These are phyloP conservation scores for Sebastes iracundus DNA, from an alignment of 2,797 vertebrate species.

Conservation along the genomic window DNA sequence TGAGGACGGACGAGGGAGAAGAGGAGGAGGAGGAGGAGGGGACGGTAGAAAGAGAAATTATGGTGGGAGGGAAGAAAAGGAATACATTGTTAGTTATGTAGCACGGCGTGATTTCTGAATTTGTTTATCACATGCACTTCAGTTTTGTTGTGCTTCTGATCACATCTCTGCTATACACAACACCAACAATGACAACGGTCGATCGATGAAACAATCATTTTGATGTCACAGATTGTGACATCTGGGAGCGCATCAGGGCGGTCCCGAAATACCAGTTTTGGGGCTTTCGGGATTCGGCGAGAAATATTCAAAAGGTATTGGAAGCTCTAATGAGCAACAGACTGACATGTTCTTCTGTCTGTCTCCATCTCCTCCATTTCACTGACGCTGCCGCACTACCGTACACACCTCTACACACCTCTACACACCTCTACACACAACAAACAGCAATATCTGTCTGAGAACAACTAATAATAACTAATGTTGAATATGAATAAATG, in stretches of 20 bases:
- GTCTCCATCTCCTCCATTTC: too few relatives aligned
- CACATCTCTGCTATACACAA: neutral
- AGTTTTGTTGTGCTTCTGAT: neutral
- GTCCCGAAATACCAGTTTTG: too few relatives aligned
- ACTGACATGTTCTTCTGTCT: too few relatives aligned
- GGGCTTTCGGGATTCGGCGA: too few relatives aligned
- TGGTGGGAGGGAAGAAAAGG: neutral
- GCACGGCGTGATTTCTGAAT: neutral
- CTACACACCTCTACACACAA: too few relatives aligned
- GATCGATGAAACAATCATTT: neutral
- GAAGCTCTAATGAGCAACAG: too few relatives aligned
- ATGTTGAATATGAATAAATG: too few relatives aligned
- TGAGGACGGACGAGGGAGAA: neutral
- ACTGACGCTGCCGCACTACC: too few relatives aligned
- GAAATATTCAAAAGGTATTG: too few relatives aligned
- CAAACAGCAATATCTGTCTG: too few relatives aligned
- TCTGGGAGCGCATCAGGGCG: neutral
- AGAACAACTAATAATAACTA: too few relatives aligned
- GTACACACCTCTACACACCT: too few relatives aligned
- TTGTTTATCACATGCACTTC: neutral
- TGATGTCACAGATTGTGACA: neutral
- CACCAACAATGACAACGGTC: neutral
- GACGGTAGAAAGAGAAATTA: neutral
- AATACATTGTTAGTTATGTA: conserved; percentile 17
- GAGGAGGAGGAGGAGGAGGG: neutral